Base-by-base conservation (phyloP, 2,888 invertebrate genomes). In the Ommatoiulus sabulosus region DNA sequence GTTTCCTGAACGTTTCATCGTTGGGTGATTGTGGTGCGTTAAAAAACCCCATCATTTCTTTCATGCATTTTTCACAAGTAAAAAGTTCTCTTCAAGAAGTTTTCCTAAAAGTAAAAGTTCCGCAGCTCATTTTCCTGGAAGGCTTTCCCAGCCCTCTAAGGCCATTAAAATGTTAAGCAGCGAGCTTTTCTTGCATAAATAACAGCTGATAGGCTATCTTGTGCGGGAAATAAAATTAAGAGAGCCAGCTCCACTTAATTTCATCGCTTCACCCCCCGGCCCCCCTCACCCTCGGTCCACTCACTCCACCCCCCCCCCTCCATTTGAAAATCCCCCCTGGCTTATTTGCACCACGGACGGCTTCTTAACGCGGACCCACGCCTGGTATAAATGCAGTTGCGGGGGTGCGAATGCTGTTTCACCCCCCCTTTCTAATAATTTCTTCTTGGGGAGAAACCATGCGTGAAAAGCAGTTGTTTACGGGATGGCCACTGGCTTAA, bases 401-500 rank as follows among this genome's bases (percentile, higher is more conserved):
- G 72, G 72, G 72, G 72, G 72, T 72, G 72, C 72, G 72, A 20
- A 72, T 44, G 85, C 44, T 43, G 7, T 43, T 44, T 43, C 35
- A 24, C 12, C 46, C 46, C 85, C 85, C 17, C 46, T 52, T 52
- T 52, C 57, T 48, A 52, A 48, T 52, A 52, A 43, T 44, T 87
- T 87, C 87, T 87, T 48, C 86, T 86, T n/a, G 86, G 20, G 43
- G 44, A 6, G 87, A 87, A 87, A 52, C 87, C 87, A 87, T 87
- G 87, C 87, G 35, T 87, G 87, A 87, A 87, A 87, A 48, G 57
- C 57, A 87, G 87, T 87, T 87, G 52, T 87, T 87, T 87, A 52
- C 52, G 87, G 87, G 57, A 87, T 87, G 87, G 87, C 87, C 87
- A 87, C 87, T 87, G 87, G 85, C 85, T 85, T 85, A 85, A 85